phyloP scores from a whole-genome alignment of 1,140 invertebrate species.

The Pteromalus puparum region DNA sequence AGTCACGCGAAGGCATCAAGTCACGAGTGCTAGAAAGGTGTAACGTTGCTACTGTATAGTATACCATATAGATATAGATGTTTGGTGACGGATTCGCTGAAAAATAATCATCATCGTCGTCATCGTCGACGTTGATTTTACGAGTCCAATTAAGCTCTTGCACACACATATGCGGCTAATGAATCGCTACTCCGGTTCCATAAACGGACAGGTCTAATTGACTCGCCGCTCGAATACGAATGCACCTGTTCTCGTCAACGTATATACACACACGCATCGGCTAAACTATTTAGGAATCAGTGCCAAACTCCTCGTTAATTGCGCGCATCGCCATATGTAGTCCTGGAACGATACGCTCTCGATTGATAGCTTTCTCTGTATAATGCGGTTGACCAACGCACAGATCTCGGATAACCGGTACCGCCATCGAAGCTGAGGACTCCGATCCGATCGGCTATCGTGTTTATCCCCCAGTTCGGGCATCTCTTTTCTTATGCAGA shows the following conservation, averaged over 20 bases:
- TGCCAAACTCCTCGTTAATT: slow-evolving; percentile 39
- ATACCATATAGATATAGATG: too few relatives aligned
- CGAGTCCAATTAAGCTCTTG: not conserved
- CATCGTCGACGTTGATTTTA: not conserved
- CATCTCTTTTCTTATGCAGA: too few relatives aligned
- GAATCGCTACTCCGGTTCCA: not conserved
- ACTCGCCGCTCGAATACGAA: slow-evolving; percentile 7
- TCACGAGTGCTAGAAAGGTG: too few relatives aligned
- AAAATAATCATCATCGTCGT: not conserved
- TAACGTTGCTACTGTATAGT: too few relatives aligned
- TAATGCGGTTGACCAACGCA: too few relatives aligned
- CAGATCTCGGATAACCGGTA: too few relatives aligned
- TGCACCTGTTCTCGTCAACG: not conserved
- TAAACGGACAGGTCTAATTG: slow-evolving; percentile 24
- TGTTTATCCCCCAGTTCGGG: too few relatives aligned
- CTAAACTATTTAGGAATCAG: slow-evolving; percentile 37
- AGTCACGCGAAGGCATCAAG: too few relatives aligned
- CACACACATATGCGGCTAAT: not conserved
- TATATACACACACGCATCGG: not conserved
- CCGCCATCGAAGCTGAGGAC: too few relatives aligned
- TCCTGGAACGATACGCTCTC: slow-evolving; percentile 10
- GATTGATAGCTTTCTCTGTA: slow-evolving; percentile 4
- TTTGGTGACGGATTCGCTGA: not conserved
- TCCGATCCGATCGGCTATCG: too few relatives aligned
- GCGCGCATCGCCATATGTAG: slow-evolving; percentile 8